Evolutionary conservation across 2,113 vertebrate species (phyloP).

Genomic region (Embiotoca jacksoni): DNA sequence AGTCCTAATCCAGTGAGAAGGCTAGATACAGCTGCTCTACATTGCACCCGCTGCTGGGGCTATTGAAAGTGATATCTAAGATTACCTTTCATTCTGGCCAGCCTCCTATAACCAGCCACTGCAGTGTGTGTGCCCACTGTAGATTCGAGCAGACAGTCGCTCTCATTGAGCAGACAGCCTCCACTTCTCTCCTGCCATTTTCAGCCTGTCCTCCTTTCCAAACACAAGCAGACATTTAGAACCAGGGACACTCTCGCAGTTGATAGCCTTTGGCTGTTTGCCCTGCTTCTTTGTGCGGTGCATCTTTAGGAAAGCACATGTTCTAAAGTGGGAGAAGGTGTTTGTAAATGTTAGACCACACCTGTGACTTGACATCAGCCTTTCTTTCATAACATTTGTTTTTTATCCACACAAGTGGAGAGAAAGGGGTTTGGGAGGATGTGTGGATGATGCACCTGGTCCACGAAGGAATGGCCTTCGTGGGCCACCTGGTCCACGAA

Average conservation of each 20-base stretch:
- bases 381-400: too few species aligned
- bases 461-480: too few species aligned
- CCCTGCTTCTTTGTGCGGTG: neutral
- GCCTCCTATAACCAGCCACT: constrained; percentile 74
- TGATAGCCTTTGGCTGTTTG: constrained; percentile 30
- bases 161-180: constrained; percentile 76
- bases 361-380: too few species aligned
- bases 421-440: too few species aligned
- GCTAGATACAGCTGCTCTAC: constrained; percentile 79
- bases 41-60: constrained; percentile 78
- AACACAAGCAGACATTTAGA: constrained; percentile 60
- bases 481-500: too few species aligned
- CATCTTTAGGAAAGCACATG: constrained; percentile 7
- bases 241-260: constrained; percentile 21
- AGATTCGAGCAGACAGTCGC: constrained; percentile 87
- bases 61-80: constrained; percentile 89
- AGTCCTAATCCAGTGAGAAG: constrained; percentile 84
- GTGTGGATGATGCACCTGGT: too few species aligned
- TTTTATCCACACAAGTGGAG: too few species aligned
- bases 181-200: constrained; percentile 72
- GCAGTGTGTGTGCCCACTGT: constrained; percentile 72
- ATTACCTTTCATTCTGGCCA: constrained; percentile 83
- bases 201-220: constrained; percentile 30
- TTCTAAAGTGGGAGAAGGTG: neutral
- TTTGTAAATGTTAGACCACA: neutral